Percentiles rank a stretch among this genome's conserved stretches.
Conservation (phyloP, 1,140 invertebrate species). For the Luehdorfia chinensis region DNA sequence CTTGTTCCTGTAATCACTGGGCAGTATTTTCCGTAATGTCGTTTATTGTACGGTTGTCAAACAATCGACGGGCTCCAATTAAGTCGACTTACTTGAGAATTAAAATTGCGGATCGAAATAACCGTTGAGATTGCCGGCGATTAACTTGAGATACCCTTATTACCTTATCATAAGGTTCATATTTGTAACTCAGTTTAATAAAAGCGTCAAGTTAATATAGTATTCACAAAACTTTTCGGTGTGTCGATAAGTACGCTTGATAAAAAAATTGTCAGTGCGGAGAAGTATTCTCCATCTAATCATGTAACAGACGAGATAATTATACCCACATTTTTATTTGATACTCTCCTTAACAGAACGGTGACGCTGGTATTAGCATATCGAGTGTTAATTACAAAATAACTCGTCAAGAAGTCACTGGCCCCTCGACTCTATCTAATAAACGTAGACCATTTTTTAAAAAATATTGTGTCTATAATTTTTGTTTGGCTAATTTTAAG, state of each 20-base stretch:
- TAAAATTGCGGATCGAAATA: constrained; percentile 24
- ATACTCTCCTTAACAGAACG: constrained; percentile 24
- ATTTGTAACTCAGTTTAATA: neutral
- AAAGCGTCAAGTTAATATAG: neutral
- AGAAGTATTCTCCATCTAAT: constrained; percentile 25
- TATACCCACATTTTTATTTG: constrained; percentile 36
- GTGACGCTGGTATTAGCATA: no score
- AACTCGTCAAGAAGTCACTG: neutral
- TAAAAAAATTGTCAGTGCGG: constrained; percentile 10
- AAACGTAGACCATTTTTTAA: neutral
- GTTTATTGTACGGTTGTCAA: constrained; percentile 32
- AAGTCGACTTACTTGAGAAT: constrained; percentile 29
- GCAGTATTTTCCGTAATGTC: constrained; percentile 9
- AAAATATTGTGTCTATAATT: neutral
- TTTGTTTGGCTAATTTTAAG: neutral
- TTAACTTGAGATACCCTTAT: neutral
- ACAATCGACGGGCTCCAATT: constrained; percentile 30
- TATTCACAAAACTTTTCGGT: neutral
- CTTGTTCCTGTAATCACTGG: no score
- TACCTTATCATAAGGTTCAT: neutral
- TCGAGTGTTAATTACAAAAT: constrained; percentile 42
- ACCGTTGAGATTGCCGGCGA: constrained; percentile 10
- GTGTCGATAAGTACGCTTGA: neutral
- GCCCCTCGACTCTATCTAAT: neutral
- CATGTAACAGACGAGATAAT: constrained; percentile 25